phyloP scores from a whole-genome alignment of 1,140 invertebrate species.

The Danaus plexippus region DNA sequence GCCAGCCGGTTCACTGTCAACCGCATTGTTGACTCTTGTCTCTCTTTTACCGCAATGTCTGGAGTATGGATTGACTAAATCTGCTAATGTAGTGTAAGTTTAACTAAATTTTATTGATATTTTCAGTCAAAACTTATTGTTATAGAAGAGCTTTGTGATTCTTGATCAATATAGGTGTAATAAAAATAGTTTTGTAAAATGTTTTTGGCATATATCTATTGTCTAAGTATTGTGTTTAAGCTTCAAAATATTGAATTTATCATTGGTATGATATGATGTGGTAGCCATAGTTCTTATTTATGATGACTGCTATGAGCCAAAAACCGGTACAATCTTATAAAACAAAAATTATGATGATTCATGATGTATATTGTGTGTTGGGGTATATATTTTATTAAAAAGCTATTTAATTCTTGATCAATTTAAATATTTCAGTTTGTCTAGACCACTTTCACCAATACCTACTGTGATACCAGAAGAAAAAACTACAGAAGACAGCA shows the following conservation, averaged over 20 bases:
- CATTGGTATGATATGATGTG: no score
- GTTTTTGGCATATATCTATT: conserved; percentile 2
- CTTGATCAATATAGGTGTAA: conserved; percentile 1
- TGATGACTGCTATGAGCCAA: no score
- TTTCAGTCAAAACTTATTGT: conserved; percentile 6
- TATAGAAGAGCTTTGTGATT: no score
- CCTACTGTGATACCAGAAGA: conserved; percentile 70
- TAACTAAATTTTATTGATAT: neutral
- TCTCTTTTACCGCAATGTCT: conserved; percentile 93
- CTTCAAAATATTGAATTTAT: no score
- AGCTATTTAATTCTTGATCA: no score
- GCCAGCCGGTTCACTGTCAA: conserved; percentile 91
- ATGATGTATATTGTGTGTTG: no score
- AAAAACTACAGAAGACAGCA: conserved; percentile 30
- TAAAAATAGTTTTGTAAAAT: neutral
- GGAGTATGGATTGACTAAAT: conserved; percentile 88
- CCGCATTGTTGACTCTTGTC: conserved; percentile 88
- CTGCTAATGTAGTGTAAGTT: conserved; percentile 84
- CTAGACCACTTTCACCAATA: conserved; percentile 85
- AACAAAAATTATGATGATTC: no score
- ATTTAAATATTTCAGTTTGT: conserved; percentile 72
- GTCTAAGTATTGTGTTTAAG: no score
- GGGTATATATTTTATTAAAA: no score
- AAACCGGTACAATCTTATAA: no score
- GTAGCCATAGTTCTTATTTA: no score